These are phyloP conservation scores for Laupala kohalensis DNA, from an alignment of 1,140 invertebrate genomes.

Conservation along the genomic window DNA sequence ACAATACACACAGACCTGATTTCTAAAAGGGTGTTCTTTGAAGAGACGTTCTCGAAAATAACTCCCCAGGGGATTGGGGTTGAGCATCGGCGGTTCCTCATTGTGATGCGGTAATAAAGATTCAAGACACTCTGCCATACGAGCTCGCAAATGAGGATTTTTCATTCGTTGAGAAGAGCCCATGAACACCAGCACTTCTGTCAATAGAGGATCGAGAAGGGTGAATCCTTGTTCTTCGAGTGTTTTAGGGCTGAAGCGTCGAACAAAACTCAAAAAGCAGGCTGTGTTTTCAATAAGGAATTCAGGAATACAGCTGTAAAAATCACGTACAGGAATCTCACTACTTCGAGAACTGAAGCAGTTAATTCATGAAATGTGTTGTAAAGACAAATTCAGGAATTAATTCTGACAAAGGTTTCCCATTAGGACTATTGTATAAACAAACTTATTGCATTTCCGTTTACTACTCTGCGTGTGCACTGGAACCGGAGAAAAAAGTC, in stretches of 20 bases:
- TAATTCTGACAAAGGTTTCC: too few relatives aligned
- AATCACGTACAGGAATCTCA: too few relatives aligned
- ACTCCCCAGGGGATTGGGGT: constrained; percentile 37
- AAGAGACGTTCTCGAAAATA: constrained; percentile 66
- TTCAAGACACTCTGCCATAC: constrained; percentile 78
- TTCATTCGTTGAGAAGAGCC: constrained; percentile 57
- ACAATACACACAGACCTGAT: constrained; percentile 39
- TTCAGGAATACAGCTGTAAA: constrained; percentile 68
- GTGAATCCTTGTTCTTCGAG: constrained; percentile 45
- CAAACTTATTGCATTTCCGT: too few relatives aligned
- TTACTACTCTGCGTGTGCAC: too few relatives aligned
- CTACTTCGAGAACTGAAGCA: too few relatives aligned
- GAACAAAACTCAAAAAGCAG: constrained; percentile 59
- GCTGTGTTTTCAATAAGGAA: constrained; percentile 80
- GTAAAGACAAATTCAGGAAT: too few relatives aligned
- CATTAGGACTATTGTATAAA: too few relatives aligned
- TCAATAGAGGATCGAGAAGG: constrained; percentile 58
- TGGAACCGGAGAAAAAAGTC: too few relatives aligned
- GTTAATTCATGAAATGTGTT: too few relatives aligned
- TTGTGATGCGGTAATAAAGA: constrained; percentile 58
- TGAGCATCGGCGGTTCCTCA: constrained; percentile 37
- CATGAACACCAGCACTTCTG: constrained; percentile 49
- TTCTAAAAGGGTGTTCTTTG: constrained; percentile 54
- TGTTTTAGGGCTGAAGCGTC: constrained; percentile 44
- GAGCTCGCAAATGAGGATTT: constrained; percentile 86